Percentiles rank a stretch among this genome's conserved stretches.
Conservation (phyloP, 2,797 vertebrate genomes). For the Threskiornis aethiopicus region DNA sequence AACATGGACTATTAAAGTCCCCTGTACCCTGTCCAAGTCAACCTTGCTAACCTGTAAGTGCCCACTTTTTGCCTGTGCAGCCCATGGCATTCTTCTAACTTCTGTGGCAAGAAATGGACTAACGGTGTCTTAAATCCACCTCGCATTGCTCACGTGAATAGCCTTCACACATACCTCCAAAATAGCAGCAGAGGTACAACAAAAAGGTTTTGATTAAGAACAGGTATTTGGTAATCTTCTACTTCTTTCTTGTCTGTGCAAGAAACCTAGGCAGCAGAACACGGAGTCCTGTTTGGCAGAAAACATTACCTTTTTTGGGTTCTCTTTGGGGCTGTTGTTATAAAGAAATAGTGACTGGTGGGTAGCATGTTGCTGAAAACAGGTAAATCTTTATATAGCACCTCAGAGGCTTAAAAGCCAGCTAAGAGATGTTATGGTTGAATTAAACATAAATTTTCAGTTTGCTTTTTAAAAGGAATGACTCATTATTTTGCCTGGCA, state of each 20-base stretch:
- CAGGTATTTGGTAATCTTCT: neutral
- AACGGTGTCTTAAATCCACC: neutral
- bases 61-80: neutral
- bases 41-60: neutral
- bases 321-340: neutral
- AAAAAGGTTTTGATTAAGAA: neutral
- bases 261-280: neutral
- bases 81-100: neutral
- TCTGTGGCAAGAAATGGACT: neutral
- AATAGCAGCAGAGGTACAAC: neutral
- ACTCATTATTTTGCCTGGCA: constrained; percentile 16
- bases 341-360: neutral
- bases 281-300: neutral
- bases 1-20: neutral
- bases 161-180: neutral
- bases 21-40: neutral
- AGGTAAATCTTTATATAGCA: neutral
- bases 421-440: neutral
- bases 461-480: neutral
- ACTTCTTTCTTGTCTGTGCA: neutral
- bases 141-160: neutral
- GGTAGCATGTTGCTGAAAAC: neutral
- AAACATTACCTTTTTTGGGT: neutral
- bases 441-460: neutral
- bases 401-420: neutral